Evolutionary conservation across 2,888 invertebrate genomes (phyloP).

Genomic region (Deroplatys truncata): DNA sequence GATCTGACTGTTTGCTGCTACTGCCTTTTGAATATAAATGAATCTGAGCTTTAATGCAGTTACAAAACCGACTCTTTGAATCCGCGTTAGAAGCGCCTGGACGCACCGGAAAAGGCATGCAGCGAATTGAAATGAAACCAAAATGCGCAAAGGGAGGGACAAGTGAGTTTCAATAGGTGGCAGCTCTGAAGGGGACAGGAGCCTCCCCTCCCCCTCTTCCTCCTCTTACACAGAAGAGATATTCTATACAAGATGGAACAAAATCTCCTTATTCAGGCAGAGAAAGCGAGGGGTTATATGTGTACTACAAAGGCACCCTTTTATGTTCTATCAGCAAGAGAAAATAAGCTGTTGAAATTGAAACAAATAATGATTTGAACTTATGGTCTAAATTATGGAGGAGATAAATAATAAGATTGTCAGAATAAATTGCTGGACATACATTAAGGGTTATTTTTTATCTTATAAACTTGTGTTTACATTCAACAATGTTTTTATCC

Average conservation of each 20-base stretch:
- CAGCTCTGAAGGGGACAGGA: not conserved
- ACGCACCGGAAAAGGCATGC: constrained; percentile 22
- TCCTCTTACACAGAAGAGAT: not conserved
- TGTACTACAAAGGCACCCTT: not conserved
- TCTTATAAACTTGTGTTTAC: no score
- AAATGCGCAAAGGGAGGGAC: constrained; percentile 23
- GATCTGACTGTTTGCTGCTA: not conserved
- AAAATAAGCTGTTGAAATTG: not conserved
- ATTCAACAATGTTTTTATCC: no score
- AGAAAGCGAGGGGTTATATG: not conserved
- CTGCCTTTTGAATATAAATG: constrained; percentile 12
- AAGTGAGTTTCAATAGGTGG: constrained; percentile 16
- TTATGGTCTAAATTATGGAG: not conserved
- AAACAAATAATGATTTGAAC: not conserved
- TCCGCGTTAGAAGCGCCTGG: constrained; percentile 24
- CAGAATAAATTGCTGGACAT: no score
- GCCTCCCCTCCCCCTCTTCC: not conserved
- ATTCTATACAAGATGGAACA: constrained; percentile 11
- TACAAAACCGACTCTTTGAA: constrained; percentile 29
- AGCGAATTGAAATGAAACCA: constrained; percentile 25
- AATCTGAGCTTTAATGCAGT: constrained; percentile 21
- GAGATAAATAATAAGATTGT: not conserved
- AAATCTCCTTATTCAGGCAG: not conserved
- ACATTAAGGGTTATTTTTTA: no score
- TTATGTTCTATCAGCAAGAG: not conserved